Base-by-base conservation (phyloP, 2,797 vertebrate genomes). In the Neosalanx taihuensis region DNA sequence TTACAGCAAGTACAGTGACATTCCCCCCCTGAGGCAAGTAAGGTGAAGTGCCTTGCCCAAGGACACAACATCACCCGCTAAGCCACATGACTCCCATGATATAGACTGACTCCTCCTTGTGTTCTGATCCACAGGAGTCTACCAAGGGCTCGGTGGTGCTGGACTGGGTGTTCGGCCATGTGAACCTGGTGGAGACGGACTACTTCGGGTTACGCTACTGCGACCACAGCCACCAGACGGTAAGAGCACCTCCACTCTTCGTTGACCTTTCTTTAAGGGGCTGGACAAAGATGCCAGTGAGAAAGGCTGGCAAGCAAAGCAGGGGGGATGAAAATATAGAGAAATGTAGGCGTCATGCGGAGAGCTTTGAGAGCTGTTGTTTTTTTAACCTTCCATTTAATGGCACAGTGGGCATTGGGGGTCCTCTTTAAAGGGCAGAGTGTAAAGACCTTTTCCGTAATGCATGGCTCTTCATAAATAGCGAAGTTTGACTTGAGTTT, bases 151-250 rank as follows among this genome's bases (percentile, higher is more conserved):
- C 91, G 0, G 82, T 94, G 80, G 90, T 96, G 87, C 92, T 96
- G 86, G 93, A 93, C 81, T 93, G 93, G 13, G 93, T 95, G 78
- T 95, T 95, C 83, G 91, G 81, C 85, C 94, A 95, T 79, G 82
- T 94, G 85, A 95, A 96, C 86, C 92, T 96, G 29, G 87, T 92
- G 84, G 95, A 96, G 87, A 94, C 93, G 62, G 95, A 96, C 88
- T 96, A 95, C 88, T 96, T 96, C 75, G 95, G 95, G 58, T 89
- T 96, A 79, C 94, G 95, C 73, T 96, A 94, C 87, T 95, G 94
- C 83, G 95, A 96, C 87, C 90, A 86, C 86, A 93, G 89, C 81
- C 95, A 95, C 90, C 95, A 96, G 85, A 95, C 95, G 62, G 95
- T 96, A 84, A 95, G 95, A 51, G 70, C 5, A 1, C 18, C 51